Evolutionary conservation across 1,140 invertebrate genomes (phyloP).

Genomic region (Bombus superbus): DNA sequence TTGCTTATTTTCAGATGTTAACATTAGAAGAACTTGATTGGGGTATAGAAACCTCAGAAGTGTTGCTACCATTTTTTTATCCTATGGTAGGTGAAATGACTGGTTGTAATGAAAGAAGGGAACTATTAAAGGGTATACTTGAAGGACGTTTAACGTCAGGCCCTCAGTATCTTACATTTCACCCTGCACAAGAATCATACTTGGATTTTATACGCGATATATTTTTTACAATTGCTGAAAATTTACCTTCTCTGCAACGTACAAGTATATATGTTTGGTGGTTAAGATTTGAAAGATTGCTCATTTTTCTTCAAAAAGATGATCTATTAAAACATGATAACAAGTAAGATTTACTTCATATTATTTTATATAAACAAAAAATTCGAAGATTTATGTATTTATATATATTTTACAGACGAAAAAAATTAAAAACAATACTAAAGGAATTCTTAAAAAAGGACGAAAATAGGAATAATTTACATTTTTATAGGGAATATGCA

Average conservation of each 20-base stretch:
- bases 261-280: slow-evolving; percentile 84
- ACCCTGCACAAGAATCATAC: slow-evolving; percentile 85
- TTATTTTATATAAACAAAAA: background rate
- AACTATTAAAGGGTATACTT: slow-evolving; percentile 80
- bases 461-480: slow-evolving; percentile 83
- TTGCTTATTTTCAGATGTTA: slow-evolving; percentile 74
- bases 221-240: slow-evolving; percentile 74
- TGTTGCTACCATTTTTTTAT: slow-evolving; percentile 81
- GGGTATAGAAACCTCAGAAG: slow-evolving; percentile 83
- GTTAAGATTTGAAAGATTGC: slow-evolving; percentile 85
- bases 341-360: slow-evolving; percentile 59
- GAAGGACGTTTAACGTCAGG: slow-evolving; percentile 81
- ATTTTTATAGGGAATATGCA: slow-evolving; percentile 86
- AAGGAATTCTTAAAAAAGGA: slow-evolving; percentile 84
- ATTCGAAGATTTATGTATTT: background rate
- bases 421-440: slow-evolving; percentile 82
- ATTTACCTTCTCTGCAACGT: slow-evolving; percentile 68
- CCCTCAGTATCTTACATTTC: slow-evolving; percentile 84
- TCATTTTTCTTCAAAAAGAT: slow-evolving; percentile 82
- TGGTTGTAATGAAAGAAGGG: slow-evolving; percentile 71
- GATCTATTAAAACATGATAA: slow-evolving; percentile 76
- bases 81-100: slow-evolving; percentile 76
- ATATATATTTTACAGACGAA: slow-evolving; percentile 70
- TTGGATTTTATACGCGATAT: slow-evolving; percentile 82
- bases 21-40: slow-evolving; percentile 81